phyloP scores from a whole-genome alignment of 2,888 invertebrate genomes.

The Schrankia costaestrigalis region DNA sequence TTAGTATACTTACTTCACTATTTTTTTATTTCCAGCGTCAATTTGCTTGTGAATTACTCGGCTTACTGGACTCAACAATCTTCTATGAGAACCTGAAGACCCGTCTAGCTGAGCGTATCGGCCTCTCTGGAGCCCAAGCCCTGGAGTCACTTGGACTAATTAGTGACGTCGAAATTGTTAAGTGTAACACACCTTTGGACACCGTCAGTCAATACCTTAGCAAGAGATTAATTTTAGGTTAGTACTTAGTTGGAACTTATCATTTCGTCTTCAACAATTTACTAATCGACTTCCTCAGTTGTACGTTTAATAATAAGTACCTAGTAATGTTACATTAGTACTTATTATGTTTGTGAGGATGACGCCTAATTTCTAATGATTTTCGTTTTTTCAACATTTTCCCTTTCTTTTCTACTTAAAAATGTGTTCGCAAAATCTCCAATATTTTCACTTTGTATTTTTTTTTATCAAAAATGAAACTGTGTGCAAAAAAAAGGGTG shows the following conservation, averaged over 20 bases:
- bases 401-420: too few relatives aligned
- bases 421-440: too few relatives aligned
- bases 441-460: too few relatives aligned
- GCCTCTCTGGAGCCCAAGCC: slow-evolving; percentile 84
- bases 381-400: too few relatives aligned
- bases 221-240: slow-evolving; percentile 88
- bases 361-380: too few relatives aligned
- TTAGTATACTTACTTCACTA: not conserved
- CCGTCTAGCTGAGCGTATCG: slow-evolving; percentile 90
- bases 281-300: too few relatives aligned
- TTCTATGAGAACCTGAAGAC: slow-evolving; percentile 96
- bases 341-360: too few relatives aligned
- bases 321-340: too few relatives aligned
- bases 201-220: slow-evolving; percentile 94
- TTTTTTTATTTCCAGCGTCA: slow-evolving; percentile 81
- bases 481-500: too few relatives aligned
- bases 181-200: slow-evolving; percentile 93
- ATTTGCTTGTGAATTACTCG: slow-evolving; percentile 91
- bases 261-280: not conserved
- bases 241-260: not conserved
- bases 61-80: slow-evolving; percentile 90
- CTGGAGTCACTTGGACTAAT: slow-evolving; percentile 94
- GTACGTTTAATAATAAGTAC: too few relatives aligned
- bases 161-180: slow-evolving; percentile 89
- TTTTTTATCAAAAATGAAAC: too few relatives aligned